Evolutionary conservation across 2,113 vertebrate genomes (phyloP).

Genomic region (Chionomys nivalis): DNA sequence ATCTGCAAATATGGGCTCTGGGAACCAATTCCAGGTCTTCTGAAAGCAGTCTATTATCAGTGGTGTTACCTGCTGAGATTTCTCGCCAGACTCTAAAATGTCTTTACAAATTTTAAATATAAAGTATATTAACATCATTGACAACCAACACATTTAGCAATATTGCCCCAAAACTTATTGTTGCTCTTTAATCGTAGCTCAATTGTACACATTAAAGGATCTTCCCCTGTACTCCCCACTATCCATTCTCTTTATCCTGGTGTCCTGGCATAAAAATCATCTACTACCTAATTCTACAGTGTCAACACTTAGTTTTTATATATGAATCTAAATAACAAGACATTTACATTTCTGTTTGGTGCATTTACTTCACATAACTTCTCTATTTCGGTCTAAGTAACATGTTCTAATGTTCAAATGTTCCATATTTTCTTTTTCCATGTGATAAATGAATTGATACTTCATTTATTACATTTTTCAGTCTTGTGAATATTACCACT

Average conservation of each 20-base stretch:
- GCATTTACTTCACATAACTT: neutral
- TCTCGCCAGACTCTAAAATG: neutral
- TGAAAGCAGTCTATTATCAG: neutral
- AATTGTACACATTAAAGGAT: neutral
- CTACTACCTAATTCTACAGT: neutral
- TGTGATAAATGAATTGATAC: neutral
- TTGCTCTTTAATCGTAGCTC: neutral
- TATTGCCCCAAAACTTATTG: neutral
- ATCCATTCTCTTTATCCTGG: neutral
- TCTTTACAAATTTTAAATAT: neutral
- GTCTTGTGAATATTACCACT: neutral
- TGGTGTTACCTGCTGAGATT: neutral
- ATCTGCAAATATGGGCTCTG: no score
- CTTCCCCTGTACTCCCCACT: neutral
- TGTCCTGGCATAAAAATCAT: neutral
- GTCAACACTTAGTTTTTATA: neutral
- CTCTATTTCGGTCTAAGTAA: rapidly evolving
- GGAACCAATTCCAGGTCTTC: neutral
- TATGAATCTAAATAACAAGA: neutral
- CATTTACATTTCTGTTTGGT: neutral
- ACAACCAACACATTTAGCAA: neutral
- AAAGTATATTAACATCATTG: neutral
- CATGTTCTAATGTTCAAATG: neutral
- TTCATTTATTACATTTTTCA: neutral
- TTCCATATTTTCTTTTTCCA: neutral